Evolutionary conservation across 2,797 vertebrate species (phyloP).

Genomic region (Dromococcyx pavoninus): DNA sequence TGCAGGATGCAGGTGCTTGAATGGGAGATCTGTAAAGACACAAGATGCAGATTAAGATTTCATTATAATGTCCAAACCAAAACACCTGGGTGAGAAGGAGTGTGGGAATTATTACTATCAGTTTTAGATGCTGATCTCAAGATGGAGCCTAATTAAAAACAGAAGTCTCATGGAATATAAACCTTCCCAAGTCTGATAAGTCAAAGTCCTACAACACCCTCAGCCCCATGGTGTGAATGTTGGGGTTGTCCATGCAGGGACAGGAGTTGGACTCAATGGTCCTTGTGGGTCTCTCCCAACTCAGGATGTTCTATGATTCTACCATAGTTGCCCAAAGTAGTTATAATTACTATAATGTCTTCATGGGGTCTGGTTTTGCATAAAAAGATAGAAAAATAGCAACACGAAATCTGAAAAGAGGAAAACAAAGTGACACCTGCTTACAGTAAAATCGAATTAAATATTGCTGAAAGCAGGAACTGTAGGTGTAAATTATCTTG

Average conservation of each 20-base stretch:
- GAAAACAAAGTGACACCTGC: not conserved
- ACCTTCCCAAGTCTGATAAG: not conserved
- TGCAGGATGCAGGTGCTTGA: not conserved
- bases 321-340: not conserved
- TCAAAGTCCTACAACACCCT: not conserved
- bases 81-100: not conserved
- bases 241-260: no score
- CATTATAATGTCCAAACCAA: not conserved
- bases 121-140: not conserved
- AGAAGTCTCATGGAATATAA: not conserved
- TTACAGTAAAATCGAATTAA: not conserved
- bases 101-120: no score
- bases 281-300: no score
- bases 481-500: not conserved
- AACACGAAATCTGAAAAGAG: not conserved
- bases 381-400: not conserved
- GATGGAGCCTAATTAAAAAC: not conserved
- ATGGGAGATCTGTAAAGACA: not conserved
- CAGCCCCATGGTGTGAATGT: no score
- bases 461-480: not conserved
- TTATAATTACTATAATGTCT: accelerated
- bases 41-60: not conserved
- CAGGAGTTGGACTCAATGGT: no score
- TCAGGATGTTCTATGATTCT: no score
- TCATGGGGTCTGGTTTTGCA: not conserved